Evolutionary conservation across 2,113 vertebrate genomes (phyloP).

Genomic region (Hyperoodon ampullatus): DNA sequence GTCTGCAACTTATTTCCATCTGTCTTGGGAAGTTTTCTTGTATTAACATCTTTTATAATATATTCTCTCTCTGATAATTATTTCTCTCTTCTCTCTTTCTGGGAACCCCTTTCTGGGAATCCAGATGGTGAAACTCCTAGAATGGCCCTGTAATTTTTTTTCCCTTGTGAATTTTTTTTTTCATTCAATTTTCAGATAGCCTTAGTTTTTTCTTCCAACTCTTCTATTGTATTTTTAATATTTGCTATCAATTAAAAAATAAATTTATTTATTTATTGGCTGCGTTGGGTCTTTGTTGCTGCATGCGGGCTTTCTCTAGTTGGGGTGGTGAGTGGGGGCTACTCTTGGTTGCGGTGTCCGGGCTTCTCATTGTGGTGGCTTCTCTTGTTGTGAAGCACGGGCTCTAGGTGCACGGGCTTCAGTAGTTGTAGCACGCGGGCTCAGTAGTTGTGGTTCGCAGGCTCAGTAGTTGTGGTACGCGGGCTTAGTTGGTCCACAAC

Average conservation of each 20-base stretch:
- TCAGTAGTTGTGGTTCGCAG: too few relatives aligned
- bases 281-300: too few relatives aligned
- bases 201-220: not conserved
- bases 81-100: not conserved
- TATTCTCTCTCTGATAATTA: not conserved
- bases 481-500: too few relatives aligned
- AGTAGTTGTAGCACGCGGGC: too few relatives aligned
- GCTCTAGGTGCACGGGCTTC: too few relatives aligned
- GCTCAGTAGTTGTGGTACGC: accelerated
- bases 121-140: not conserved
- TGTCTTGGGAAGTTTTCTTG: not conserved
- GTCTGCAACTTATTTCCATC: not conserved
- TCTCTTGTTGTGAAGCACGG: too few relatives aligned
- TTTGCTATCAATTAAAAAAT: not conserved
- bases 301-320: too few relatives aligned
- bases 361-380: too few relatives aligned
- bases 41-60: not conserved
- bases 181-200: not conserved
- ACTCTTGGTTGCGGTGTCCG: too few relatives aligned
- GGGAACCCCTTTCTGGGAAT: not conserved
- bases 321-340: too few relatives aligned
- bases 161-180: not conserved
- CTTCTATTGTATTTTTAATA: not conserved
- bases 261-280: too few relatives aligned
- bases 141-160: not conserved